Conservation (phyloP, 2,888 invertebrate species). For the Ormyrus rosae region DNA sequence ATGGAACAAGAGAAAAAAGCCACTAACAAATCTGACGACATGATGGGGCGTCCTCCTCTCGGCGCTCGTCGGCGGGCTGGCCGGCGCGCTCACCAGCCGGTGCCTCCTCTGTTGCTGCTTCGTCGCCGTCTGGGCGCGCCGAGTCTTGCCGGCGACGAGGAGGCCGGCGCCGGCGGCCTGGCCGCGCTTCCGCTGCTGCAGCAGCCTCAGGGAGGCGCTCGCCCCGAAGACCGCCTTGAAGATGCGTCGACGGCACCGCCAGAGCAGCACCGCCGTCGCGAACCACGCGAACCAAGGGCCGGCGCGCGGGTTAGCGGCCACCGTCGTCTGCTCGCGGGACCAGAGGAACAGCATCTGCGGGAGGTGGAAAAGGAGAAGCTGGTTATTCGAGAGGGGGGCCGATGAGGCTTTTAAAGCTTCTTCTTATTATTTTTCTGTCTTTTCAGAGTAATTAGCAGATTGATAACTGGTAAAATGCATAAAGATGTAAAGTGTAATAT, state of each 20-base stretch:
- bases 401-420: too few species aligned
- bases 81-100: background rate
- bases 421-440: too few species aligned
- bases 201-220: too few species aligned
- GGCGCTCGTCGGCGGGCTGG: background rate
- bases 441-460: too few species aligned
- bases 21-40: too few species aligned
- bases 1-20: too few species aligned
- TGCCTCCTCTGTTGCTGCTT: background rate
- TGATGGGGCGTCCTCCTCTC: background rate
- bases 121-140: too few species aligned
- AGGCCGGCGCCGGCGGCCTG: too few species aligned
- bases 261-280: constrained; percentile 68
- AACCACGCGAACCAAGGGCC: constrained; percentile 73
- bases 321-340: constrained; percentile 66
- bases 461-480: background rate
- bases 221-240: constrained; percentile 61
- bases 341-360: constrained; percentile 71
- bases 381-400: background rate
- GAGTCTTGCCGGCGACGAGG: too few species aligned
- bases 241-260: constrained; percentile 69
- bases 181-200: too few species aligned
- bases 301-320: constrained; percentile 62
- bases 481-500: too few species aligned
- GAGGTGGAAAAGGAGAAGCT: too few species aligned